Percentiles rank a stretch among this genome's conserved stretches.
Conservation (phyloP, 2,797 vertebrate genomes). For the Alca torda region DNA sequence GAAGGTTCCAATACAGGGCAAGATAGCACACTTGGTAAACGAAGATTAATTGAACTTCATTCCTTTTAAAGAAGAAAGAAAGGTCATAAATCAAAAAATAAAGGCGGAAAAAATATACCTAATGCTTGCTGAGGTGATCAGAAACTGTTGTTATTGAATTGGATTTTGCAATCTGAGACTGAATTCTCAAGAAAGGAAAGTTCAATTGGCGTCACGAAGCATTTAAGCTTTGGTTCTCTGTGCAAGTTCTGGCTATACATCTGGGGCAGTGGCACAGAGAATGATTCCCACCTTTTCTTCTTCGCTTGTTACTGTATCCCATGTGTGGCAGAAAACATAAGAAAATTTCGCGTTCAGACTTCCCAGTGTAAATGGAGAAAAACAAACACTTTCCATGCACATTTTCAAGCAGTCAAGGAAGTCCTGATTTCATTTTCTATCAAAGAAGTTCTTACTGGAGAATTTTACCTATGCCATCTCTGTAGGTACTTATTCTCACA, state of each 20-base stretch:
- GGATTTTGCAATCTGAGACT: background rate
- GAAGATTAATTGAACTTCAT: background rate
- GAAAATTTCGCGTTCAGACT: background rate
- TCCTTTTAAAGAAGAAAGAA: background rate
- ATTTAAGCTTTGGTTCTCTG: background rate
- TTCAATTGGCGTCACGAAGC: background rate
- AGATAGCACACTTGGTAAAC: background rate
- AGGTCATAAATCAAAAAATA: background rate
- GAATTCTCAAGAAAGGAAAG: background rate
- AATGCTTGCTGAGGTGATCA: background rate
- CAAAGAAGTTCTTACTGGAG: background rate
- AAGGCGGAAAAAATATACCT: background rate
- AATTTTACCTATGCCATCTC: background rate
- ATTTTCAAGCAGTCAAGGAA: background rate
- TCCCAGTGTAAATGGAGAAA: background rate
- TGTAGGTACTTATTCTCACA: background rate
- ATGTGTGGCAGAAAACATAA: background rate
- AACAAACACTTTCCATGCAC: background rate
- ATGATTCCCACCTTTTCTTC: background rate
- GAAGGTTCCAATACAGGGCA: background rate
- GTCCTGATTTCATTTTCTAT: background rate
- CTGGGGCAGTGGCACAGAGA: background rate
- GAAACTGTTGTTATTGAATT: background rate
- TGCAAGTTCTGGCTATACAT: background rate
- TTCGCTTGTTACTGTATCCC: background rate